phyloP scores from a whole-genome alignment of 1,140 invertebrate species.

The Drosophila ohnishii region DNA sequence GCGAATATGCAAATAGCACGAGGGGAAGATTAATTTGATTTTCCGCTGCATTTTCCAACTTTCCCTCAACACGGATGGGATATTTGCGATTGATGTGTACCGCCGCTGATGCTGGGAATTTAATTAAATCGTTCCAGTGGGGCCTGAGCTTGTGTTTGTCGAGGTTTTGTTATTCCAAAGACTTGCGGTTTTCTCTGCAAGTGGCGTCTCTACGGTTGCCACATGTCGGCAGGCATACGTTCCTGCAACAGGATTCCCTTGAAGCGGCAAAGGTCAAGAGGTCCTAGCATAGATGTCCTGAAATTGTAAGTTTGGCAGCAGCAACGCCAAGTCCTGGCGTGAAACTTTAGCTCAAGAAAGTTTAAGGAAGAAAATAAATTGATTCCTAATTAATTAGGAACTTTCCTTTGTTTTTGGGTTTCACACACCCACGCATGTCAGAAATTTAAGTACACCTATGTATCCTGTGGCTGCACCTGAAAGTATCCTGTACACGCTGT shows the following conservation, averaged over 20 bases:
- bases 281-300: background rate
- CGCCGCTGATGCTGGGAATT: constrained; percentile 24
- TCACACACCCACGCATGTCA: background rate
- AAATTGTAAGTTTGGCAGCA: background rate
- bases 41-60: constrained; percentile 46
- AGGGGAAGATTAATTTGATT: constrained; percentile 63
- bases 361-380: constrained; percentile 14
- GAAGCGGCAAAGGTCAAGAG: constrained; percentile 36
- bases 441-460: constrained; percentile 14
- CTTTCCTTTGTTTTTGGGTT: constrained; percentile 5
- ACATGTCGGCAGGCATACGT: constrained; percentile 25
- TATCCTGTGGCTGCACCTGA: constrained; percentile 11
- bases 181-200: constrained; percentile 20
- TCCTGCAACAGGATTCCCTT: constrained; percentile 27
- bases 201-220: constrained; percentile 22
- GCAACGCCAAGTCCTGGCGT: background rate
- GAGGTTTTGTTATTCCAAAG: constrained; percentile 7
- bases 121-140: constrained; percentile 24
- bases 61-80: constrained; percentile 15
- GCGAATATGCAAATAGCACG: constrained; percentile 45
- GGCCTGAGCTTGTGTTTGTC: background rate
- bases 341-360: constrained; percentile 3
- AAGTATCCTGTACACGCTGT: constrained; percentile 20
- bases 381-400: constrained; percentile 30
- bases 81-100: constrained; percentile 17